phyloP scores from a whole-genome alignment of 64 coral and sea anemone genomes.

The Stichodactyla mertensii region DNA sequence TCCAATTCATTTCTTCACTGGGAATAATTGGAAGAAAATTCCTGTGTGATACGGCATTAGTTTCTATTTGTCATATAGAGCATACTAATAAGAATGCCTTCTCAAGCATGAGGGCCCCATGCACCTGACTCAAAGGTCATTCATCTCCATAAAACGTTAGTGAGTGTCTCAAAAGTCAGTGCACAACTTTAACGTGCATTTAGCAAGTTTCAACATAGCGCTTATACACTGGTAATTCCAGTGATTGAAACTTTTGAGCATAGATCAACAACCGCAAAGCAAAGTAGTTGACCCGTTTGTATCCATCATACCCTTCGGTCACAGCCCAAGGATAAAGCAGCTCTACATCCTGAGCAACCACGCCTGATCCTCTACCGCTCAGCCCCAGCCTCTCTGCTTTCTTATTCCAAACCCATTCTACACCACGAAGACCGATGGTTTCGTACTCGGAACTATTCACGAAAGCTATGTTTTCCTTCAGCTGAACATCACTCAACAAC shows the following conservation, averaged over 20 bases:
- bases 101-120: no score
- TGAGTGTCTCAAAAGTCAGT: no score
- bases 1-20: no score
- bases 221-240: no score
- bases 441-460: constrained; percentile 27
- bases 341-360: constrained; percentile 59
- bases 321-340: constrained; percentile 44
- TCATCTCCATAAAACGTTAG: no score
- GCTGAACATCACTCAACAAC: constrained; percentile 22
- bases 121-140: no score
- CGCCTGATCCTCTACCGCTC: constrained; percentile 30
- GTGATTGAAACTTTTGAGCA: not conserved
- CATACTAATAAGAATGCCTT: no score
- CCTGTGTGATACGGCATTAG: no score
- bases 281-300: constrained; percentile 31
- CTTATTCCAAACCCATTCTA: constrained; percentile 61
- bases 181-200: no score
- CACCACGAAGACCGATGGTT: constrained; percentile 34
- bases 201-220: no score
- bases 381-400: constrained; percentile 40
- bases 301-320: constrained; percentile 19
- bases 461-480: constrained; percentile 41
- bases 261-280: not conserved
- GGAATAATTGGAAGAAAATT: no score
- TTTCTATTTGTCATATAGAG: no score